Evolutionary conservation across 53 echinoderm and acorn worm genomes (phyloP), one percentile per base, ranked within the genome.

Genomic region (Patiria pectinifera): DNA sequence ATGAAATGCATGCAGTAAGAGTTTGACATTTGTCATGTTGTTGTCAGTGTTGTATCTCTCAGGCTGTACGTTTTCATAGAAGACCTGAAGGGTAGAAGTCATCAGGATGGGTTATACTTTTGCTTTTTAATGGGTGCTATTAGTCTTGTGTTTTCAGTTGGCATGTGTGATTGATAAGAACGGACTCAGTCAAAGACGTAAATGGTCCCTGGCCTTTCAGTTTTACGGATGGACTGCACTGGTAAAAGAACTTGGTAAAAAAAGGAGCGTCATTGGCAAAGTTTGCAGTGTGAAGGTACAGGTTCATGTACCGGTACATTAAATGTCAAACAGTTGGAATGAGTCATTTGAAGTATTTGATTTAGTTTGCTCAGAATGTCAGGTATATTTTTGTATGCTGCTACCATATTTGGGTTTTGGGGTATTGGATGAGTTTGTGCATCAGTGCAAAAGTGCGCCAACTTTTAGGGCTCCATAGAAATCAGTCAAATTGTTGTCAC

Each of bases 51-150:
- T n/a, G 22, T 24, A 12, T n/a, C 21, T 76, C 4, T 3, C 4
- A 43, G 23, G 25, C 44, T 24, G 21, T 19, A 22, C 5, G 25
- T 7, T 76, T 11, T 14, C 15, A 18, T 15, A 15, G 66, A 35
- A 35, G 35, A 35, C 35, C 35, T 16, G 15, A 0, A 16, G 66
- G 0, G 60, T 76, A 25, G 21, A 76, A n/a, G 11, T 76, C 76
- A 76, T 23, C 76, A 76, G 44, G 76, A 76, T 24, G 25, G 76
- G 25, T n/a, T 35, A 23, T 76, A 15, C 22, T 5, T 76, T 25
- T 76, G 13, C 76, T 35, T 76, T 43, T 76, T 76, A 76, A 76
- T 76, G 76, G 76, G 76, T 15, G 18, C 22, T 76, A 76, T 76
- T 3, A 43, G 23, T 23, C 21, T 71, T 53, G 53, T 66, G 66